phyloP scores from a whole-genome alignment of 64 coral and sea anemone genomes.

The Pachyseris speciosa region DNA sequence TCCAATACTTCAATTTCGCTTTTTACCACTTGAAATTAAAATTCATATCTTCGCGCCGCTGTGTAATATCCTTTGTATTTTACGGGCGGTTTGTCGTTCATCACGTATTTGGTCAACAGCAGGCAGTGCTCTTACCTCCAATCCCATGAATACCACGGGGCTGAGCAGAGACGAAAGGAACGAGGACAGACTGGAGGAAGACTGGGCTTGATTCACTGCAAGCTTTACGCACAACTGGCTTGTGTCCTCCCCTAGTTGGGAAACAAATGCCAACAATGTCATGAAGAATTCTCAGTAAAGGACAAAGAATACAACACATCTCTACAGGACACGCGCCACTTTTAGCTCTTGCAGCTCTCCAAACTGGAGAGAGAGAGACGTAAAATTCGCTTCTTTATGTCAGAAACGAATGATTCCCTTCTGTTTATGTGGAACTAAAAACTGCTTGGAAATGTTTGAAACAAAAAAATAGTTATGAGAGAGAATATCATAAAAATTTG shows the following conservation, averaged over 20 bases:
- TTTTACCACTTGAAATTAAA: too few relatives aligned
- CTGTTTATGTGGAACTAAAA: too few relatives aligned
- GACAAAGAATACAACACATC: not conserved
- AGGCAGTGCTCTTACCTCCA: slow-evolving; percentile 32
- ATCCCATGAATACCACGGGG: slow-evolving; percentile 49
- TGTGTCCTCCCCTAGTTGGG: slow-evolving; percentile 48
- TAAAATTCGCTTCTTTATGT: too few relatives aligned
- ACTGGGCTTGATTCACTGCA: slow-evolving; percentile 70
- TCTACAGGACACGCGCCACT: not conserved
- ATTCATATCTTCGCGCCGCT: too few relatives aligned
- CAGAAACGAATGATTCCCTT: too few relatives aligned
- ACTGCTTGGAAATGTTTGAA: too few relatives aligned
- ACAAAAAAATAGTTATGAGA: too few relatives aligned
- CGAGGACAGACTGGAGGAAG: slow-evolving; percentile 65
- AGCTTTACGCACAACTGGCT: slow-evolving; percentile 68
- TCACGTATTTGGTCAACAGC: not conserved
- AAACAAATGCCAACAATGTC: not conserved
- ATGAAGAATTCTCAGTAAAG: not conserved
- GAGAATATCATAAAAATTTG: too few relatives aligned
- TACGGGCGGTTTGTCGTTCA: not conserved
- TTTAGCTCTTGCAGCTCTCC: too few relatives aligned
- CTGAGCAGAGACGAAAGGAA: slow-evolving; percentile 79
- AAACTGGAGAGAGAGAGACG: too few relatives aligned
- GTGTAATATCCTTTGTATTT: too few relatives aligned
- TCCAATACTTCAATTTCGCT: too few relatives aligned